A percentile compares a stretch with the other conserved stretches of the same genome.
Evolutionary conservation across 2,888 invertebrate genomes (phyloP).

Genomic region (Eucriotettix oculatus): DNA sequence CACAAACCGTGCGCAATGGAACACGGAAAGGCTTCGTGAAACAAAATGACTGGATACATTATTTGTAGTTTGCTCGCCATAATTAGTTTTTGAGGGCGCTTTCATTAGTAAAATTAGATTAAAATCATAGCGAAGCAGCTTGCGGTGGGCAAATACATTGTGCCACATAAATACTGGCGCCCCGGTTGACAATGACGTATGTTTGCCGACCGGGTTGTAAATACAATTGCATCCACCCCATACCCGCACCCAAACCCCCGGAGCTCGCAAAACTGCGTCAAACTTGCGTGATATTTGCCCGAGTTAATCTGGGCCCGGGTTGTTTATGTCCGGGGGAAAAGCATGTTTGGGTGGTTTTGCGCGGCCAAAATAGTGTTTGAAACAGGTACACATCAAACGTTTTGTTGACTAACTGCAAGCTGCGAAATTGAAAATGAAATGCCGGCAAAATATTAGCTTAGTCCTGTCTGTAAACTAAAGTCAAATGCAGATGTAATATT

Average conservation of each 20-base stretch:
- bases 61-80: background rate
- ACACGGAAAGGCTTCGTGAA: no score
- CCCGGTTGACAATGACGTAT: background rate
- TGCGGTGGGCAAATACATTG: background rate
- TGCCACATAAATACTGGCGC: background rate
- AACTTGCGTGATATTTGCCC: background rate
- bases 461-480: no score
- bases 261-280: background rate
- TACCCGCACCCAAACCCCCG: background rate
- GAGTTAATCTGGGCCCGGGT: background rate
- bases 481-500: no score
- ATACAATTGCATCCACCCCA: background rate
- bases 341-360: no score
- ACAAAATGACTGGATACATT: background rate
- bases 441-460: no score
- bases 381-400: no score
- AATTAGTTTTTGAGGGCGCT: background rate
- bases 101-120: background rate
- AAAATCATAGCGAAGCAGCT: background rate
- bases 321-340: background rate
- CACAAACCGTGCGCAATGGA: no score
- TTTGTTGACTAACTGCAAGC: no score
- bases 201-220: background rate
- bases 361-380: no score
- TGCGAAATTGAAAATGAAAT: no score